Evolutionary conservation across 2,113 vertebrate species (phyloP), one percentile per base, ranked within the genome.

Genomic region (Syngnathus scovelli): DNA sequence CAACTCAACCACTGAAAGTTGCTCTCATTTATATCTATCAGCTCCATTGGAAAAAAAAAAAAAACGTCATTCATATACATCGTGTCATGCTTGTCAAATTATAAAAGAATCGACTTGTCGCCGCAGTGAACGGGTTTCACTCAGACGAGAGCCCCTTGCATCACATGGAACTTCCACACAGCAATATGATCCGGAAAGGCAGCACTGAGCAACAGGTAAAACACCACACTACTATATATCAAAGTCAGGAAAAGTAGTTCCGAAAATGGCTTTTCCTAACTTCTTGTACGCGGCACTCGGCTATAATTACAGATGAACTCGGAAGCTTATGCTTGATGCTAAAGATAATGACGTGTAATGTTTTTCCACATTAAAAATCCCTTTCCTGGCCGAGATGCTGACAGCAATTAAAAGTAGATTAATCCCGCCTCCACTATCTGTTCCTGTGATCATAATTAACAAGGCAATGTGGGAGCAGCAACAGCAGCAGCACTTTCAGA

Each of bases 121-220:
- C 78, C 75, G 3, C 91, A 99, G 96, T 96, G 86, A 99, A 99
- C 85, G 96, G 96, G 83, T 96, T 95, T 88, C 95, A 98, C 85
- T 86, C 90, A 5, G 90, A 93, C 71, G 93, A 92, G 18, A 93
- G 93, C 23, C 91, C 93, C 0, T 84, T 91, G 55, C 92, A 94
- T 89, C 95, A 93, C 64, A 78, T 86, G 2, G 95, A 98, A 43
- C 84, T 90, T 37, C 82, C 89, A 6, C 93, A 95, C 76, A 90
- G 88, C 78, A 85, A 68, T 75, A 89, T 89, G 83, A 83, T 93
- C 75, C 89, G 90, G 77, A 98, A 94, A 90, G 60, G 88, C 85
- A 93, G 90, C 74, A 87, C 85, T 62, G 95, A 97, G 60, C 84
- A 86, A 76, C 95, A 98, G 94, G 96, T 98, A 93, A 74, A 37